phyloP scores from a whole-genome alignment of 2,797 vertebrate genomes.

The Adelosebastes latens region DNA sequence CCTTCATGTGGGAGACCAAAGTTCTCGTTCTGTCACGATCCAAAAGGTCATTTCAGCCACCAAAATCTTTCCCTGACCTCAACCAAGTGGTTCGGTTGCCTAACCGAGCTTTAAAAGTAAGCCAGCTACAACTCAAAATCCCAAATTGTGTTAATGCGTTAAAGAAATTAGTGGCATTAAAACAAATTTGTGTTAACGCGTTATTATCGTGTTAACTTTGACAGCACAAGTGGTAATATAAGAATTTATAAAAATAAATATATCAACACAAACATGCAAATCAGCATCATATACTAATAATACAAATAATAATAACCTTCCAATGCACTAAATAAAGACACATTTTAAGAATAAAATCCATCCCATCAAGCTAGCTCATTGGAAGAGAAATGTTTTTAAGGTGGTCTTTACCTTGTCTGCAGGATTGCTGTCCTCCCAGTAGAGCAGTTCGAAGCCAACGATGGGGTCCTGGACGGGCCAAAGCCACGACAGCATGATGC shows the following conservation, averaged over 20 bases:
- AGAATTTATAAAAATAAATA: not conserved
- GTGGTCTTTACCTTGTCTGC: constrained; percentile 84
- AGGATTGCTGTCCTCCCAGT: constrained; percentile 89
- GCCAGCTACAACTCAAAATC: no score
- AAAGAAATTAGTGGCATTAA: no score
- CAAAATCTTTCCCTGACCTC: not conserved
- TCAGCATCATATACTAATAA: not conserved
- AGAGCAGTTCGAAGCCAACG: constrained; percentile 89
- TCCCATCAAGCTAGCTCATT: not conserved
- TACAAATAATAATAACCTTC: not conserved
- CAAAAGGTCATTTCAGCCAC: not conserved
- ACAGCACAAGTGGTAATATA: no score
- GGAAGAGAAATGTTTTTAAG: not conserved
- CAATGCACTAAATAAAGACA: not conserved
- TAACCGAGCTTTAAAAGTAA: no score
- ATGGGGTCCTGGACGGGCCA: constrained; percentile 92
- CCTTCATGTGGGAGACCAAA: not conserved
- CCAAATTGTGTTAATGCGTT: no score
- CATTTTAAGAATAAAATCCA: not conserved
- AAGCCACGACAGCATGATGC: constrained; percentile 92
- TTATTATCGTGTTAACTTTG: no score
- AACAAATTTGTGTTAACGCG: no score
- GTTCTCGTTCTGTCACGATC: not conserved
- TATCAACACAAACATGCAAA: not conserved
- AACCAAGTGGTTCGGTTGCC: no score